These are phyloP conservation scores for Lepidurus arcticus DNA, from an alignment of 1,140 invertebrate genomes.

Conservation along the genomic window DNA sequence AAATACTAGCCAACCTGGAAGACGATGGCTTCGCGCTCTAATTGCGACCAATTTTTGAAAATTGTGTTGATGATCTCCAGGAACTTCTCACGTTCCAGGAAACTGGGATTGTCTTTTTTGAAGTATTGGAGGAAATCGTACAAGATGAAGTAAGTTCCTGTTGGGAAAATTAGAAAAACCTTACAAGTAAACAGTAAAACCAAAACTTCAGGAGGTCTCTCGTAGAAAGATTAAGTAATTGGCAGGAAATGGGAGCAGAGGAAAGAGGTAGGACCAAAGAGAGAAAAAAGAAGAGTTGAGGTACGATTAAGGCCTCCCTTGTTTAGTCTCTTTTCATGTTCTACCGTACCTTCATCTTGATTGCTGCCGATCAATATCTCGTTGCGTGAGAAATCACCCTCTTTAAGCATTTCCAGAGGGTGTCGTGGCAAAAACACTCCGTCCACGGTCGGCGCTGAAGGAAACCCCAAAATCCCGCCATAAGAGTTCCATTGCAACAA, in stretches of 20 bases:
- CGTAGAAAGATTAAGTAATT: not conserved
- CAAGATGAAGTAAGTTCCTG: constrained; percentile 83
- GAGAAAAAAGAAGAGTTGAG: not conserved
- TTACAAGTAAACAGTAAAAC: too few species aligned
- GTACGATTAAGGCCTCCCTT: not conserved
- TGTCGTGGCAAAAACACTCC: constrained; percentile 75
- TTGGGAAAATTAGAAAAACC: constrained; percentile 44
- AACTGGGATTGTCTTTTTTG: constrained; percentile 73
- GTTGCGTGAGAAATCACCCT: constrained; percentile 67
- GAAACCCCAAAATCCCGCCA: constrained; percentile 77
- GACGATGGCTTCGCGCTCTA: constrained; percentile 79
- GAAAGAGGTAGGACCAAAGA: not conserved
- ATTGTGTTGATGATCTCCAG: constrained; percentile 78
- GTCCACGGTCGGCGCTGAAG: constrained; percentile 80
- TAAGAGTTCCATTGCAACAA: constrained; percentile 87
- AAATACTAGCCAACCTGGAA: constrained; percentile 64
- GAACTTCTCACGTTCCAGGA: constrained; percentile 72
- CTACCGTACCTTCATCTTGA: constrained; percentile 72
- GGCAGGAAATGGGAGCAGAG: not conserved
- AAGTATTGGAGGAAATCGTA: constrained; percentile 88
- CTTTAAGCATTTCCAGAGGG: constrained; percentile 70
- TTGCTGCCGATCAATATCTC: constrained; percentile 83
- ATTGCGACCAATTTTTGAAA: constrained; percentile 74
- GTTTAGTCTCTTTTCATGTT: constrained; percentile 2
- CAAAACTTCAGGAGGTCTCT: not conserved